phyloP scores from a whole-genome alignment of 2,888 invertebrate genomes.

The Diarsia dahlii region DNA sequence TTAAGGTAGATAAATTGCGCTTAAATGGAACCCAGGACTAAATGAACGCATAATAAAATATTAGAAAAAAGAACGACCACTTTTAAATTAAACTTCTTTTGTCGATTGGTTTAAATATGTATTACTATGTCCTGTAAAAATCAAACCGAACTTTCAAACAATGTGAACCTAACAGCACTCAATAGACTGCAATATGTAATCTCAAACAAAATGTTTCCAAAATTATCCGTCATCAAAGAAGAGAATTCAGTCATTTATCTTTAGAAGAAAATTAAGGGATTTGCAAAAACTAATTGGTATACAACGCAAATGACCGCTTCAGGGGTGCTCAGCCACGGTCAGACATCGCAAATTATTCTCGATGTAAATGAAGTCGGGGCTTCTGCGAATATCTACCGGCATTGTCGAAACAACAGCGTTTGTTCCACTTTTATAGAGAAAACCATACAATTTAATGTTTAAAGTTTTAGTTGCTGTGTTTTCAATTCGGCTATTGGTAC shows the following conservation, averaged over 20 bases:
- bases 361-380: conserved; percentile 82
- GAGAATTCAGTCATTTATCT: conserved; percentile 66
- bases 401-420: conserved; percentile 68
- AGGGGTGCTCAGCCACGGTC: conserved; percentile 76
- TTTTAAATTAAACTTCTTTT: neutral
- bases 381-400: conserved; percentile 75
- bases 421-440: conserved; percentile 29
- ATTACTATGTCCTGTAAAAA: no score
- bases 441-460: conserved; percentile 5
- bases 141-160: neutral
- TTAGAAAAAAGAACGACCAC: neutral
- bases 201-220: conserved; percentile 25
- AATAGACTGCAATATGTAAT: conserved; percentile 13
- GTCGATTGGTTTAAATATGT: neutral
- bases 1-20: neutral
- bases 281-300: conserved; percentile 86
- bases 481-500: neutral
- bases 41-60: neutral
- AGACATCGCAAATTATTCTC: conserved; percentile 80
- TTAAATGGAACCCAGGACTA: no score
- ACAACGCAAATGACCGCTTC: conserved; percentile 83
- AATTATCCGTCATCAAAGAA: conserved; percentile 48
- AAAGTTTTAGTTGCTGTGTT: conserved; percentile 1
- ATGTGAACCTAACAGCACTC: neutral
- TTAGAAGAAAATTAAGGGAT: conserved; percentile 78